Evolutionary conservation across 2,797 vertebrate genomes (phyloP).

Genomic region (Sebastes umbrosus): DNA sequence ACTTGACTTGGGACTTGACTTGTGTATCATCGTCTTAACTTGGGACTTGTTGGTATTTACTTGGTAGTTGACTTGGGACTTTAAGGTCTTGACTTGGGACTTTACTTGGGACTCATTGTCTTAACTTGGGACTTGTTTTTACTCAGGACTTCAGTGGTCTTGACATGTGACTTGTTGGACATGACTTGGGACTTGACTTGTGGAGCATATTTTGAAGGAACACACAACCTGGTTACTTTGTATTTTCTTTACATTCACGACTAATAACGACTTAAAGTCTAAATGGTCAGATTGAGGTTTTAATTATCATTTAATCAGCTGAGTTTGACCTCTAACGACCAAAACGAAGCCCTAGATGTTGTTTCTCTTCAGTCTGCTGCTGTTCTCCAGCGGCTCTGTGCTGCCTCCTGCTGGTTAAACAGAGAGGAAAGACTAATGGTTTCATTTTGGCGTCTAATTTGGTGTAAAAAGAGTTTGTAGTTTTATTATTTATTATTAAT

Average conservation of each 20-base stretch:
- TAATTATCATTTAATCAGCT: background rate
- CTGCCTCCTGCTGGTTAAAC: constrained; percentile 22
- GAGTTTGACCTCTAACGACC: background rate
- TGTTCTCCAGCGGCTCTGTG: background rate
- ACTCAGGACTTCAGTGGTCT: background rate
- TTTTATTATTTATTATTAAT: too few species aligned
- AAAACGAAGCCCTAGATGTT: background rate
- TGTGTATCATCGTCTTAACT: background rate
- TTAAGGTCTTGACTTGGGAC: background rate
- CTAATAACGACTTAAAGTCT: background rate
- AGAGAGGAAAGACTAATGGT: background rate
- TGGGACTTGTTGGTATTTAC: background rate
- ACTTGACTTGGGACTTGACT: background rate
- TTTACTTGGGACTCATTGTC: background rate
- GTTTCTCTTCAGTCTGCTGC: background rate
- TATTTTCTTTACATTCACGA: background rate
- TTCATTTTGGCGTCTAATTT: background rate
- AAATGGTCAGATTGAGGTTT: background rate
- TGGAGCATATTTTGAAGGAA: background rate
- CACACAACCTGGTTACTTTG: background rate
- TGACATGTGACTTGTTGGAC: background rate
- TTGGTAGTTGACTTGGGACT: background rate
- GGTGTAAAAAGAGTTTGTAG: background rate
- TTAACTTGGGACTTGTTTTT: background rate
- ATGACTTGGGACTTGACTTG: background rate